phyloP scores from a whole-genome alignment of 2,797 vertebrate species.

The Pristis pectinata region DNA sequence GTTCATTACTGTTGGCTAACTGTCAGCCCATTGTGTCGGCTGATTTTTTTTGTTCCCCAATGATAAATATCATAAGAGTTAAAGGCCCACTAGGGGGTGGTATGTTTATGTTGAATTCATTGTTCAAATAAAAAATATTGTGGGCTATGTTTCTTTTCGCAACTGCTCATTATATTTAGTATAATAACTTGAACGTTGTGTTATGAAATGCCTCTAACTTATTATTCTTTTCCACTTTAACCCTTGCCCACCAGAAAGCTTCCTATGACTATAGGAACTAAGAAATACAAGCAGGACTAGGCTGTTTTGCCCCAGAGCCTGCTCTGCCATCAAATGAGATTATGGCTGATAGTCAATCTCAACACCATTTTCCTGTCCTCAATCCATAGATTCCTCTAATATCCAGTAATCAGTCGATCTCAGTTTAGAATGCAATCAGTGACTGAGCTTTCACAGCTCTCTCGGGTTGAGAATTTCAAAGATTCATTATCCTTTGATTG shows the following conservation, averaged over 20 bases:
- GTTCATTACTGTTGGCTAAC: too few relatives aligned
- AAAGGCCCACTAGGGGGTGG: neutral
- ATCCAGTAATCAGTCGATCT: too few relatives aligned
- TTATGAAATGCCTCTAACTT: neutral
- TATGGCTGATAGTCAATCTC: too few relatives aligned
- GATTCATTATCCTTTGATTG: too few relatives aligned
- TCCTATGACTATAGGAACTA: neutral
- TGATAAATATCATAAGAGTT: neutral
- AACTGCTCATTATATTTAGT: neutral
- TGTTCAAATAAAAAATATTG: neutral
- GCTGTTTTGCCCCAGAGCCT: too few relatives aligned
- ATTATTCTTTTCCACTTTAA: neutral
- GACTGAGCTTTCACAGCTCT: too few relatives aligned
- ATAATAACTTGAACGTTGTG: neutral
- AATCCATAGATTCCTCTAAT: too few relatives aligned
- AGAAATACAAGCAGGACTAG: neutral
- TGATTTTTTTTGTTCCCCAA: neutral
- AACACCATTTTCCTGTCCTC: too few relatives aligned
- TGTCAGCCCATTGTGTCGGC: neutral
- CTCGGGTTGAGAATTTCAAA: too few relatives aligned
- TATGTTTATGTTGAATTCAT: neutral
- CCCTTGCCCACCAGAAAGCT: neutral
- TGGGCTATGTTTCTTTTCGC: neutral
- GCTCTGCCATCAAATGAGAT: too few relatives aligned
- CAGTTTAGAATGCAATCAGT: too few relatives aligned